Percentiles rank a stretch among this genome's conserved stretches.
phyloP scores from a whole-genome alignment of 2,113 vertebrate genomes.

The Dasyornis broadbenti region DNA sequence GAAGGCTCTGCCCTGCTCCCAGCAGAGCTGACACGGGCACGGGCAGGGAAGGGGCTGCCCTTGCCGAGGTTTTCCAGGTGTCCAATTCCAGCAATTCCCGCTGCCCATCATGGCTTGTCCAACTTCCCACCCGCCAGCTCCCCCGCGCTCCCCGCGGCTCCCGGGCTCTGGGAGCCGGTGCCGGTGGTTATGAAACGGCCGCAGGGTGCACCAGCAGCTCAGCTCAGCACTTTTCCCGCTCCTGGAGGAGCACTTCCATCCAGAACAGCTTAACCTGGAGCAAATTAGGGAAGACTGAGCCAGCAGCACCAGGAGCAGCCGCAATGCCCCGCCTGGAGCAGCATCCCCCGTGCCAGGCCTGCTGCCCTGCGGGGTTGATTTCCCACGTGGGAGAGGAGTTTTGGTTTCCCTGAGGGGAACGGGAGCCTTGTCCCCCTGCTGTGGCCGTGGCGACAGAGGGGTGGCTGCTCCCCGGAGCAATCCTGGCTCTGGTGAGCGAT shows the following conservation, averaged over 20 bases:
- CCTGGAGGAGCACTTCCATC: neutral
- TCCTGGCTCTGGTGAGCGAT: accelerated
- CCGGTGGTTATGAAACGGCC: neutral
- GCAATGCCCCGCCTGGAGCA: neutral
- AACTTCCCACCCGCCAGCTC: neutral
- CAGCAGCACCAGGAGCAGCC: neutral
- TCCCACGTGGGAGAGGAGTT: accelerated
- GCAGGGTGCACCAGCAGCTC: neutral
- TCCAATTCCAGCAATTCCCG: neutral
- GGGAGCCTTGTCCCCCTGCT: neutral
- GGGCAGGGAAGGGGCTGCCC: too few relatives aligned
- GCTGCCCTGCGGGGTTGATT: neutral
- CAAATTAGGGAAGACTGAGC: neutral
- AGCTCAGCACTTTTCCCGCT: neutral
- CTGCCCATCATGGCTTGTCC: accelerated
- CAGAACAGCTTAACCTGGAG: constrained; percentile 4
- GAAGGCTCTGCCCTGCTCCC: neutral
- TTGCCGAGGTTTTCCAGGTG: too few relatives aligned
- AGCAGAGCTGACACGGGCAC: neutral
- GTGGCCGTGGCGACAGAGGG: accelerated
- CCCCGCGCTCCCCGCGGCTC: neutral
- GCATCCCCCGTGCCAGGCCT: accelerated
- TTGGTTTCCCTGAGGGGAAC: neutral
- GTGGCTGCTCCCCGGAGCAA: neutral
- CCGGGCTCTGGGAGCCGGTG: accelerated